Base-by-base conservation (phyloP, 35 echinoderm and acorn worm genomes). In the Strongylocentrotus purpuratus region DNA sequence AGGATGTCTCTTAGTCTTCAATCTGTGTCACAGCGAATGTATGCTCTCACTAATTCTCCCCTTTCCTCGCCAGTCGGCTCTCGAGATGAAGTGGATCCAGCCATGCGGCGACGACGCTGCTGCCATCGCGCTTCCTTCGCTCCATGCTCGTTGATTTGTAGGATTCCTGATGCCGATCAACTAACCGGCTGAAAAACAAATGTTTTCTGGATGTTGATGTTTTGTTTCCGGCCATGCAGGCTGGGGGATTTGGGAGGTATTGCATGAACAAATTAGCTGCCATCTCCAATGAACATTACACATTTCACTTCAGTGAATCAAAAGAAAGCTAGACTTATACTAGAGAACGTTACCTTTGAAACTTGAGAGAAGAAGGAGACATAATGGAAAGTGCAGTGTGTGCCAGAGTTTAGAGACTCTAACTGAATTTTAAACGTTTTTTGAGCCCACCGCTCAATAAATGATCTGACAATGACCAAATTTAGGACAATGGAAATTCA, bases 161-260 rank as follows among this genome's bases (percentile, higher is more conserved):
- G 15, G 22, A 70, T 70, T 70, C 61, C 22, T 70, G 61, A 70
- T 70, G 61, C 61, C 17, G 61, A 70, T 70, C 61, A 70, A 18
- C 61, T 22, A n/a, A n/a, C n/a, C n/a, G 18, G 25, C 61, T 70
- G 61, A 70, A 70, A 70, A 25, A 70, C 61, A 70, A 70, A 22
- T 18, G 15, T 70, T 70, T 70, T 70, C 61, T 70, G 61, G 61
- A 70, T 70, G 20, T 70, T 70, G 61, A 70, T 25, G 61, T 70
- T 70, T 70, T 70, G 61, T 70, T 70, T 70, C 61, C 61, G 17
- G 61, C 61, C 1, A 55, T 55, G 61, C 61, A 25, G 61, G 61
- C 61, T 70, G 61, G 61, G 61, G 61, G 61, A 70, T 70, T 70
- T 70, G 61, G 61, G 61, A 70, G 61, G 61, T 70, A 70, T 70